These are phyloP conservation scores for Heterocephalus glaber DNA, from an alignment of 2,113 vertebrate species.

Conservation along the genomic window DNA sequence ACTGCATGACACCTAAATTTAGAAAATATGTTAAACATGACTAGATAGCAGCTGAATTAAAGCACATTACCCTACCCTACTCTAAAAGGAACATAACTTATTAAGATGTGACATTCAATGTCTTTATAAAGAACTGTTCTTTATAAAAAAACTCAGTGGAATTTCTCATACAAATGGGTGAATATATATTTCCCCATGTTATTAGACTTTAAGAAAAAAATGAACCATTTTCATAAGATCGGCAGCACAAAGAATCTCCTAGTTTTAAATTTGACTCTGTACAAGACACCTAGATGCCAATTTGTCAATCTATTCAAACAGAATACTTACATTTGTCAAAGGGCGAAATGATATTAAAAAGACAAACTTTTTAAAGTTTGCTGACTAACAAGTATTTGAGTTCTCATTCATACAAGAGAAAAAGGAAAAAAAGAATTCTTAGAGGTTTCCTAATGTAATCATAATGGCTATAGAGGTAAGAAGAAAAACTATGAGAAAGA, in stretches of 20 bases:
- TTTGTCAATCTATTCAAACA: neutral
- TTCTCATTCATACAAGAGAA: neutral
- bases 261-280: neutral
- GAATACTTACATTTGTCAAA: neutral
- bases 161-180: neutral
- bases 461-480: neutral
- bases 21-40: constrained; percentile 2
- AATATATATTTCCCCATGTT: neutral
- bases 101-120: constrained; percentile 13
- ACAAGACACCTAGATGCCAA: neutral
- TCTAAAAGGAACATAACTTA: neutral
- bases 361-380: neutral
- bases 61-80: neutral
- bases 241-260: neutral
- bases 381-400: neutral
- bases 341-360: neutral
- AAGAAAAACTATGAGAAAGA: neutral
- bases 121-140: constrained; percentile 7
- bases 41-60: neutral
- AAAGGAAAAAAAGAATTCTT: neutral
- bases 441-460: constrained; percentile 4
- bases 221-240: neutral
- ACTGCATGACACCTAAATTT: neutral
- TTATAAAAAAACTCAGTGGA: too few relatives aligned
- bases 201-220: neutral